Conservation (phyloP, 2,113 vertebrate species). For the Phocoena phocoena region DNA sequence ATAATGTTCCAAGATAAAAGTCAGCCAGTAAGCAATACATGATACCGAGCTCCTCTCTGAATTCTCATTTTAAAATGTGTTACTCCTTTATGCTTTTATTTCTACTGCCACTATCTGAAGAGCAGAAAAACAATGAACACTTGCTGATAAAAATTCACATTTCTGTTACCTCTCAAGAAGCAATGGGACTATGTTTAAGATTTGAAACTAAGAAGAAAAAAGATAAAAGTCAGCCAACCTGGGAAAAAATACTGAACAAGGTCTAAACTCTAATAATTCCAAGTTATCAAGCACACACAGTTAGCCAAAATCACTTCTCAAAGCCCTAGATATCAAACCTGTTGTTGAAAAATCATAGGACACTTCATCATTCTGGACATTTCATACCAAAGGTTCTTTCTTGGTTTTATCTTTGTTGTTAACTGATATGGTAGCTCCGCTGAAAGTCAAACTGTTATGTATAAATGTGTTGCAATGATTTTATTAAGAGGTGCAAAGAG, state of each 20-base stretch:
- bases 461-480: background rate
- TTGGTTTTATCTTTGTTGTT: background rate
- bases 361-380: slow-evolving; percentile 4
- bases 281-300: background rate
- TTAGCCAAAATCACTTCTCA: background rate
- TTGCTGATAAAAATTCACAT: background rate
- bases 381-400: background rate
- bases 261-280: background rate
- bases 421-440: background rate
- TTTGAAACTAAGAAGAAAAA: slow-evolving; percentile 17
- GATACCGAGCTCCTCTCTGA: background rate
- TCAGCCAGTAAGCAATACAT: background rate
- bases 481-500: slow-evolving; percentile 5
- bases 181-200: background rate
- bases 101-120: background rate
- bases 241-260: background rate
- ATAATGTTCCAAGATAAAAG: background rate
- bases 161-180: background rate
- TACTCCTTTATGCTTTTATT: background rate
- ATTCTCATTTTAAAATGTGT: background rate
- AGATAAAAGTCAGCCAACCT: background rate
- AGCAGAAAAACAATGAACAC: slow-evolving; percentile 1
- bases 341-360: background rate
- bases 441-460: background rate
- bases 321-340: background rate